Evolutionary conservation across 2,888 invertebrate species (phyloP), one percentile per base, ranked within the genome.

Genomic region (Drosophila lutescens): DNA sequence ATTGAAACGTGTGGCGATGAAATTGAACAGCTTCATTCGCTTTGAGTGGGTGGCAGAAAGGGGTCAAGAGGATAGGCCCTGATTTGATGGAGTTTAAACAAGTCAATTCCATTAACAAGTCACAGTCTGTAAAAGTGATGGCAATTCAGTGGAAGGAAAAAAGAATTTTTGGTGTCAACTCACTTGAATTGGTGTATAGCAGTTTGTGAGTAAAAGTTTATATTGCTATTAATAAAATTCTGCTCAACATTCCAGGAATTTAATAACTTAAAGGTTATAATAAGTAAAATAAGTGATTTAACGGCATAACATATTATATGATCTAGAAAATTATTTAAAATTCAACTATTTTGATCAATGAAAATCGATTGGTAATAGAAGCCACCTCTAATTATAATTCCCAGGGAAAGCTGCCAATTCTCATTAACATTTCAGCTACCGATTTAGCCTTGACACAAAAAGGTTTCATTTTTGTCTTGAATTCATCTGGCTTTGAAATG

Each of bases 1-100:
- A 60, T 53, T 67, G 47, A 76, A 77, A 63, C 65, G 60, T 70
- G 69, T 55, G 70, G 61, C 70, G 57, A 71, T 55, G 73, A 53
- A 70, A 70, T 62, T 49, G 71, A 70, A 70, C 51, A 56, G 67
- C 47, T 67, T 55, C 49, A 47, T 47, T 47, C 40, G 40, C 17
- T 40, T 54, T 38, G 46, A 62, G 63, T 41, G 40, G 20, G 20
- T 17, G 46, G 30, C 49, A 51, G 30, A 47, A 68, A 43, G 32
- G 50, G 30, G 36, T 40, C 70, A 50, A 50, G 69, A 12, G 47
- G 58, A 60, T 55, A 50, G 69, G 50, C 55, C 44, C 50, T 61
- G 70, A 70, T 61, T 61, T 69, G 61, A 69, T 69, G 55, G 55
- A 70, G 60, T 69, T 63, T 53, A 62, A 66, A 66, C 65, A 66